These are phyloP conservation scores for Eupithecia dodoneata DNA, from an alignment of 2,888 invertebrate species.

Conservation along the genomic window DNA sequence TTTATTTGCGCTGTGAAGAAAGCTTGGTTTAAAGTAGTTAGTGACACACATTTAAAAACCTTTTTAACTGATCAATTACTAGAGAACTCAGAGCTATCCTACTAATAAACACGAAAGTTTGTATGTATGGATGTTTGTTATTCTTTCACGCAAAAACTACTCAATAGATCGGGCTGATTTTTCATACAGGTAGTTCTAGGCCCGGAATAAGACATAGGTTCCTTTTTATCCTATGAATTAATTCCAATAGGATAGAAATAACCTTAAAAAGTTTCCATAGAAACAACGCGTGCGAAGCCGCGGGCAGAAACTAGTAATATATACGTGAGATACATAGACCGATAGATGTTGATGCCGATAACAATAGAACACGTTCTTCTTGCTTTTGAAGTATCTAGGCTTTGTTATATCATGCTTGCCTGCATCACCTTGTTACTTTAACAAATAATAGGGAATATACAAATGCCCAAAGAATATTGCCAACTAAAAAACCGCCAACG, in stretches of 20 bases:
- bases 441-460: not conserved
- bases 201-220: no score
- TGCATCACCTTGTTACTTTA: not conserved
- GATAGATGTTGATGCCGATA: not conserved
- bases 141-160: no score
- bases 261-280: no score
- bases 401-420: slow-evolving; percentile 3
- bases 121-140: no score
- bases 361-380: not conserved
- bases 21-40: not conserved
- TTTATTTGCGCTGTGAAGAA: not conserved
- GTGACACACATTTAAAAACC: not conserved
- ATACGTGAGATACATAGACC: not conserved
- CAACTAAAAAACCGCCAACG: slow-evolving; percentile 7
- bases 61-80: not conserved
- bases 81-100: not conserved
- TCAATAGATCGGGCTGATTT: no score
- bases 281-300: no score
- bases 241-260: no score
- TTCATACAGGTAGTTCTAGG: no score
- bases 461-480: slow-evolving; percentile 1
- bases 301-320: no score
- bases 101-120: no score
- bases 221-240: no score
- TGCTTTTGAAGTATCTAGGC: not conserved